Evolutionary conservation across 1,140 invertebrate genomes (phyloP), one percentile per base, ranked within the genome.

Genomic region (Asbolus verrucosus): DNA sequence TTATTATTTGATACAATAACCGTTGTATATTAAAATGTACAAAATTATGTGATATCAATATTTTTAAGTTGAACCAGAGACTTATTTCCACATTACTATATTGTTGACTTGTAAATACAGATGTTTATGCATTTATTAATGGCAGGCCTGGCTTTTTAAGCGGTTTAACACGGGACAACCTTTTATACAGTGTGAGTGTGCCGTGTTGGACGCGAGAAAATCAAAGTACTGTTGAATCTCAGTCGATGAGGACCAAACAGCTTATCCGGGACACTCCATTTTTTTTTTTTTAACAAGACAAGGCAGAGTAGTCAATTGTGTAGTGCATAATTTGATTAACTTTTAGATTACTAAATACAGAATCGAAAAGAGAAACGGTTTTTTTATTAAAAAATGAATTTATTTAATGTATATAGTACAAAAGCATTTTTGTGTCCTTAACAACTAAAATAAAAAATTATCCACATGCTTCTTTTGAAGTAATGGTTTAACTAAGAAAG

Each of bases 341-440:
- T 2, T 36, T 36, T 36, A 36, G 33, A 36, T 36, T 36, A 27
- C 24, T 27, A 27, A 27, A 5, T 30, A 30, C 9, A 5, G 27
- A 8, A 8, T 30, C 6, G 33, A 36, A 36, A n/a, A 11, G 5
- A 36, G n/a, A 6, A n/a, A 3, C 33, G 33, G 27, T 30, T 8
- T 4, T 30, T 19, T 46, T 27, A 2, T 30, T 24, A 30, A 54
- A 54, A 54, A 54, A 54, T 31, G 46, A 54, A 27, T 54, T 54
- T 27, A 27, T 36, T 54, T 54, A n/a, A 54, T 54, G 46, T 54
- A 54, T 54, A 54, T 54, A 54, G 46, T 54, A 54, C 46, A 54
- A 54, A 54, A 54, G 46, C 46, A 54, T 54, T 46, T 46, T 54
- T 54, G 46, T 21, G 46, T 54, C 19, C 46, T 27, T 54, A 54